phyloP scores from a whole-genome alignment of 2,888 invertebrate species.

The Yponomeuta plumbellus region DNA sequence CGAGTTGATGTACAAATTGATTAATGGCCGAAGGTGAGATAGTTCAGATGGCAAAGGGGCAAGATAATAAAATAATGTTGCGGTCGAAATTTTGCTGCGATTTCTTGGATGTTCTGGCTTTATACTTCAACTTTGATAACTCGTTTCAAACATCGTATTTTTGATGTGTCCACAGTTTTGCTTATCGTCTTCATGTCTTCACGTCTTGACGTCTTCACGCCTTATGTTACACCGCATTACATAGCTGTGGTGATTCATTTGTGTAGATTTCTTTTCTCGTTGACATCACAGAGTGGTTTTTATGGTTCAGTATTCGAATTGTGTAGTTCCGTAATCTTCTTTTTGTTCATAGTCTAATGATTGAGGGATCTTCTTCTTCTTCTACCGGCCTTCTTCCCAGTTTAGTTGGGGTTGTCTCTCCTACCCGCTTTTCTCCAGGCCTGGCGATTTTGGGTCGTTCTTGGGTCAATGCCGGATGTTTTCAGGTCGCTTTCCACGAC shows the following conservation, averaged over 20 bases:
- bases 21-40: neutral
- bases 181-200: neutral
- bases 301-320: no score
- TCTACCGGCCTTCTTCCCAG: no score
- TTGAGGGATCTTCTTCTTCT: no score
- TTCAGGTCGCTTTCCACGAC: no score
- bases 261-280: neutral
- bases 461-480: no score
- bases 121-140: neutral
- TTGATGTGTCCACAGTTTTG: neutral
- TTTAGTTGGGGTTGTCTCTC: no score
- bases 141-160: neutral
- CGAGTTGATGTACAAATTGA: neutral
- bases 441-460: no score
- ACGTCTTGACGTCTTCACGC: no score
- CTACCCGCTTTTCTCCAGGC: no score
- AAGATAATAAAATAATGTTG: neutral
- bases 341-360: no score
- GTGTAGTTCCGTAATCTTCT: no score
- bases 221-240: neutral
- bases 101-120: neutral
- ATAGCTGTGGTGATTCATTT: neutral
- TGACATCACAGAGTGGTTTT: neutral
- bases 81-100: neutral
- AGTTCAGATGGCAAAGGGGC: neutral